phyloP scores from a whole-genome alignment of 2,888 invertebrate genomes.

The Brenthis ino region DNA sequence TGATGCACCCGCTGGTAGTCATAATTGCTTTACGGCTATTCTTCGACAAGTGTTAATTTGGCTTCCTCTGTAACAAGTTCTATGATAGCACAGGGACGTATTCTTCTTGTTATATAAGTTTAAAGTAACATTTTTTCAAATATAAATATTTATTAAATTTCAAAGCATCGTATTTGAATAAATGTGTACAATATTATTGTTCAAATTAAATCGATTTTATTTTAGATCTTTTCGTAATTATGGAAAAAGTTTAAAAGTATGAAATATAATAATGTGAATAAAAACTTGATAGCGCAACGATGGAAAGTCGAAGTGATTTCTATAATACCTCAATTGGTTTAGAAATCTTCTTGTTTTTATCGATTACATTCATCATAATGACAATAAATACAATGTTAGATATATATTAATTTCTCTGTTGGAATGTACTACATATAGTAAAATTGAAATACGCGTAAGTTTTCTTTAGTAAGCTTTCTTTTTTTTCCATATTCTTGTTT shows the following conservation, averaged over 20 bases:
- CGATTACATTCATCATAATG: slow-evolving; percentile 1
- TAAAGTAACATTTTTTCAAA: no score
- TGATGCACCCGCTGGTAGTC: slow-evolving; percentile 15
- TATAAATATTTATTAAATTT: no score
- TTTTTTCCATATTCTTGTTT: no score
- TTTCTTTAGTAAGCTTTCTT: neutral
- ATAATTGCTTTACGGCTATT: slow-evolving; percentile 30
- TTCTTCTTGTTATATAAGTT: neutral
- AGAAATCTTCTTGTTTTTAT: slow-evolving; percentile 19
- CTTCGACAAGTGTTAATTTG: slow-evolving; percentile 36
- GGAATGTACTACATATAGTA: slow-evolving; percentile 4
- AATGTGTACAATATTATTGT: no score
- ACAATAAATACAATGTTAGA: neutral
- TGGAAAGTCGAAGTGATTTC: slow-evolving; percentile 29
- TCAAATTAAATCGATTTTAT: neutral
- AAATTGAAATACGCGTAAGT: slow-evolving; percentile 5
- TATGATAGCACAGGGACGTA: slow-evolving; percentile 30
- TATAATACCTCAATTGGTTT: slow-evolving; percentile 14
- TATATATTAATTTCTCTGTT: slow-evolving; percentile 12
- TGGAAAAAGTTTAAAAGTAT: neutral
- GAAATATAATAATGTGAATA: slow-evolving; percentile 14
- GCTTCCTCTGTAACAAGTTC: slow-evolving; percentile 27
- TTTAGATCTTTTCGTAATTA: neutral
- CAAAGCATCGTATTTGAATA: neutral
- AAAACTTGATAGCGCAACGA: slow-evolving; percentile 7